Conservation (phyloP, 2,113 vertebrate genomes). For the Heptranchias perlo region DNA sequence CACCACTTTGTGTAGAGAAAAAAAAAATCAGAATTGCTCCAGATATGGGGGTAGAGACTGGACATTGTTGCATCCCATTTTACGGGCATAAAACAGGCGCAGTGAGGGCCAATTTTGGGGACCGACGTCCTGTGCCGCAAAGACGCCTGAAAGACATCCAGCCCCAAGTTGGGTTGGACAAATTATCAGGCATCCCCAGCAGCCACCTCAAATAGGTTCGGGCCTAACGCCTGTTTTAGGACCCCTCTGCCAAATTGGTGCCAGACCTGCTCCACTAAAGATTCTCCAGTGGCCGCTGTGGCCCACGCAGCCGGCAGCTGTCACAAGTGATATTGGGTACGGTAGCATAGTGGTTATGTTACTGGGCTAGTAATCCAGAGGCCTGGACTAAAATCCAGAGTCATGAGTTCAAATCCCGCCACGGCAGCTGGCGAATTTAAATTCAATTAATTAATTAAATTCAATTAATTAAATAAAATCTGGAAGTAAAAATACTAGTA, state of each 20-base stretch:
- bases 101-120: neutral
- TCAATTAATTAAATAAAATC: too few species aligned
- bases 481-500: too few species aligned
- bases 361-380: too few species aligned
- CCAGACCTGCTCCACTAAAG: neutral
- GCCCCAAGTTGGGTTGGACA: neutral
- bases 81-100: neutral
- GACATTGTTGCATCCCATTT: neutral
- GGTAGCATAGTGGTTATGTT: too few species aligned
- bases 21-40: neutral
- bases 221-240: neutral
- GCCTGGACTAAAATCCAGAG: too few species aligned
- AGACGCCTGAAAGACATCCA: neutral
- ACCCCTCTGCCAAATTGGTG: neutral
- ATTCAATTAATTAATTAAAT: too few species aligned
- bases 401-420: too few species aligned
- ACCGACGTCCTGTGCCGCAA: neutral
- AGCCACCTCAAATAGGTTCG: neutral
- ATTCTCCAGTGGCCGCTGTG: neutral
- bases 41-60: neutral
- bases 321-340: neutral
- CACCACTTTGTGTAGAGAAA: too few species aligned
- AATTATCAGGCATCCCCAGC: neutral
- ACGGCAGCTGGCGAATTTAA: too few species aligned
- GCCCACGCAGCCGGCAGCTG: neutral